Evolutionary conservation across 2,113 vertebrate genomes (phyloP), one percentile per base, ranked within the genome.

Genomic region (Brienomyrus brachyistius): DNA sequence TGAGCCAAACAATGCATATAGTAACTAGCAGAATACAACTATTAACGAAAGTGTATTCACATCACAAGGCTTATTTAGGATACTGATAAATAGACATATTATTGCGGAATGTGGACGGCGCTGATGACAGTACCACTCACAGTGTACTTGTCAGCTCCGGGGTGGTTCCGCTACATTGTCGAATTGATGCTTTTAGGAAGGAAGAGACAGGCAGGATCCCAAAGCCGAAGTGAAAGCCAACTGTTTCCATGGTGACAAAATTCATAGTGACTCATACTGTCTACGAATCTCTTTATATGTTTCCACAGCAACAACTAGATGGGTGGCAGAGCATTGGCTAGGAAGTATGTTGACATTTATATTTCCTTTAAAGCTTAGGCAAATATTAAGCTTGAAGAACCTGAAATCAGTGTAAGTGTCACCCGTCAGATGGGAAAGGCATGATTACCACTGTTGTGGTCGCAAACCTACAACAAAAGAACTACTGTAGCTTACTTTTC

Each of bases 181-280:
- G 91, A 77, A 89, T 90, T 90, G 88, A 89, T 87, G 84, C 89
- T 90, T 88, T 90, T 90, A 48, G 27, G 77, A 70, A 88, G 89
- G 88, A 40, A 83, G 89, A 45, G 23, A 91, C 66, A 93, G 90
- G 91, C 88, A 91, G 59, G 88, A 85, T 89, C 89, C 88, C 83
- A 88, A 88, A 87, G 90, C 56, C 66, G 91, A 88, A 89, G 92
- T 92, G 86, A 91, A 92, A 93, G 89, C 91, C 91, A 92, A 80
- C 90, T 74, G 91, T 93, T 92, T 91, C 92, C 92, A 93, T 86
- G 92, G 93, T 92, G 91, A 93, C 91, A 90, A 91, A 93, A 92
- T 90, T 90, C 87, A 47, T 91, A 90, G 87, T 87, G 90, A 87
- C 91, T 86, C 85, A 52, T 52, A 86, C 50, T 91, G 93, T 92